These are phyloP conservation scores for Acarapis woodi DNA, from an alignment of 1,140 invertebrate genomes.

Conservation along the genomic window DNA sequence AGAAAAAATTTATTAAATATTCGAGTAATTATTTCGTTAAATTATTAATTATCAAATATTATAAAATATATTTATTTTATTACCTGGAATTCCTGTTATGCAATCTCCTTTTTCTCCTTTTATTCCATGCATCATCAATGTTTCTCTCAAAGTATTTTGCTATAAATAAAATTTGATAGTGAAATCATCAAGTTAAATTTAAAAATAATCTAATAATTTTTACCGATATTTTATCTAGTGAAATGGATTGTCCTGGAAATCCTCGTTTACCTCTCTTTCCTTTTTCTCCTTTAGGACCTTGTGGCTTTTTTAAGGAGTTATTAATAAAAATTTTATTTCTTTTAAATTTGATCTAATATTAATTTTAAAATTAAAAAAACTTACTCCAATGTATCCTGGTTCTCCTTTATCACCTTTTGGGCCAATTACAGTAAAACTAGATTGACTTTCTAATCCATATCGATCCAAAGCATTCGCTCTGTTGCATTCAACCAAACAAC, in stretches of 20 bases:
- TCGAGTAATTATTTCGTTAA: no score
- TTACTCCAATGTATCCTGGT: no score
- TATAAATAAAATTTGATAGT: not conserved
- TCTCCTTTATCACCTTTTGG: constrained; percentile 1
- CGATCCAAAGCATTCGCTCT: not conserved
- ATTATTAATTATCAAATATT: no score
- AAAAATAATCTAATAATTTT: not conserved
- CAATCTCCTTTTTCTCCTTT: not conserved
- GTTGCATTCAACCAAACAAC: not conserved
- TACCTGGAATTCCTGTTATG: no score
- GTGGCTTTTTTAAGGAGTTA: not conserved
- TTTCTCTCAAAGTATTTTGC: not conserved
- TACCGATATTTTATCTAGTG: not conserved
- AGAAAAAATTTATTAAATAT: no score
- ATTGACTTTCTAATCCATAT: not conserved
- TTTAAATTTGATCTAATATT: no score
- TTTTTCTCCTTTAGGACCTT: not conserved
- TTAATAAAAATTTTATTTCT: no score
- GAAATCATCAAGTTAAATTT: not conserved
- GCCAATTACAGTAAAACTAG: not conserved
- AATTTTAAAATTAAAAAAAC: no score
- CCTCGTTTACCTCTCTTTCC: not conserved
- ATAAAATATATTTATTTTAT: no score
- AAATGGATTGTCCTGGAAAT: not conserved
- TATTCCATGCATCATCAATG: not conserved